Percentiles rank a stretch among this genome's conserved stretches.
Conservation (phyloP, 2,113 vertebrate genomes). For the Mustela nigripes region DNA sequence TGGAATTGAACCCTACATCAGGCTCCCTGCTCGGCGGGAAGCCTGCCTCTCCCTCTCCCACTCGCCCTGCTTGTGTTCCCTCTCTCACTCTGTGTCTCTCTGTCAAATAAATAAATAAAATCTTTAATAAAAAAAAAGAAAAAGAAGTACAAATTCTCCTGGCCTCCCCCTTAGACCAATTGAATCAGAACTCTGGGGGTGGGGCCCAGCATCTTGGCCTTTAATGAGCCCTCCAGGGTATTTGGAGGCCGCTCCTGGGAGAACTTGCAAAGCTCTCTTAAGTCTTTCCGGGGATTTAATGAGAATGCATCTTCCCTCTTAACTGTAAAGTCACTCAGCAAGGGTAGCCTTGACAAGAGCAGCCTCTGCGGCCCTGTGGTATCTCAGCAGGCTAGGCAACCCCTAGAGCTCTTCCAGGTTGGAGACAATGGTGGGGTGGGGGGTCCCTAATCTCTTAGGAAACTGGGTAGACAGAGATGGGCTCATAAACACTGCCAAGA, state of each 20-base stretch:
- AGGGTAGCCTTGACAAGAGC: not conserved
- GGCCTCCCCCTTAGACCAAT: not conserved
- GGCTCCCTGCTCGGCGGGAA: no score
- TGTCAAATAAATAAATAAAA: no score
- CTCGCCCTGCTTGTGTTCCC: no score
- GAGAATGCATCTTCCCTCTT: not conserved
- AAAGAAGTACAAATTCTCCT: not conserved
- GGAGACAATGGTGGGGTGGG: not conserved
- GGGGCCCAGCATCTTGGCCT: not conserved
- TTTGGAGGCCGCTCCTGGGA: not conserved
- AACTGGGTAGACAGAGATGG: not conserved
- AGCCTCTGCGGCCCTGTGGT: not conserved
- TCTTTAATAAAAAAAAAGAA: no score
- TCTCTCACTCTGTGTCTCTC: no score
- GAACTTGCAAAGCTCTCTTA: constrained; percentile 29
- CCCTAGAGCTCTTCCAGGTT: not conserved
- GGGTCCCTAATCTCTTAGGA: not conserved
- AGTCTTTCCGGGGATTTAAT: constrained; percentile 23
- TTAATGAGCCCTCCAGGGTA: not conserved
- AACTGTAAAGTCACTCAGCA: not conserved
- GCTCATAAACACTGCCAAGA: not conserved
- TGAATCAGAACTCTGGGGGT: not conserved
- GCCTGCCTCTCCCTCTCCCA: no score
- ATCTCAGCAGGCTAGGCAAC: not conserved
- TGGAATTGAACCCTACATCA: no score